phyloP scores from a whole-genome alignment of 2,797 vertebrate genomes.

The Sciurus vulgaris region DNA sequence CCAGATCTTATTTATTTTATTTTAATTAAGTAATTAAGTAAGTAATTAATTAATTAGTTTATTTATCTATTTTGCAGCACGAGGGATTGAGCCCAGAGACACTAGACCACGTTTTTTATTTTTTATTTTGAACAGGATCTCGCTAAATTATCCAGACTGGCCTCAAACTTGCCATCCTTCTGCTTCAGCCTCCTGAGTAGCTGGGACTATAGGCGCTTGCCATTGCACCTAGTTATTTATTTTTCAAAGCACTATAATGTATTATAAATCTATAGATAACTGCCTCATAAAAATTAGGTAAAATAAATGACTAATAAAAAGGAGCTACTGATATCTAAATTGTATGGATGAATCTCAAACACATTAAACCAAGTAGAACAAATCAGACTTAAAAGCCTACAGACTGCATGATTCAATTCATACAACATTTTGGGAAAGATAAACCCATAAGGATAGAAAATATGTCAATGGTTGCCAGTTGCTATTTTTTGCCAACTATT shows the following conservation, averaged over 20 bases:
- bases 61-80: too few species aligned
- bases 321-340: not conserved
- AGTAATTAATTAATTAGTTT: too few species aligned
- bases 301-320: conserved; percentile 38
- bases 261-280: not conserved
- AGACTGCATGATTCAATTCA: not conserved
- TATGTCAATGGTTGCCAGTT: not conserved
- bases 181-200: too few species aligned
- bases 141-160: too few species aligned
- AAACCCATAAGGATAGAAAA: not conserved
- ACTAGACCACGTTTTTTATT: too few species aligned
- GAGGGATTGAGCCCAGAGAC: too few species aligned
- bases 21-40: not conserved
- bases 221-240: not conserved
- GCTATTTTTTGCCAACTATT: not conserved
- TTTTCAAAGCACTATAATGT: not conserved
- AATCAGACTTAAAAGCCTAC: not conserved
- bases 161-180: too few species aligned
- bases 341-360: not conserved
- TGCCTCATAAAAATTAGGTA: not conserved
- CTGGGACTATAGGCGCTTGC: too few species aligned
- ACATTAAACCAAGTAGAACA: conserved; percentile 16
- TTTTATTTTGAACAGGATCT: too few species aligned
- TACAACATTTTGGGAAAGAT: not conserved
- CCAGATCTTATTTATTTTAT: not conserved